phyloP scores from a whole-genome alignment of 2,113 vertebrate genomes.

The Lathamus discolor region DNA sequence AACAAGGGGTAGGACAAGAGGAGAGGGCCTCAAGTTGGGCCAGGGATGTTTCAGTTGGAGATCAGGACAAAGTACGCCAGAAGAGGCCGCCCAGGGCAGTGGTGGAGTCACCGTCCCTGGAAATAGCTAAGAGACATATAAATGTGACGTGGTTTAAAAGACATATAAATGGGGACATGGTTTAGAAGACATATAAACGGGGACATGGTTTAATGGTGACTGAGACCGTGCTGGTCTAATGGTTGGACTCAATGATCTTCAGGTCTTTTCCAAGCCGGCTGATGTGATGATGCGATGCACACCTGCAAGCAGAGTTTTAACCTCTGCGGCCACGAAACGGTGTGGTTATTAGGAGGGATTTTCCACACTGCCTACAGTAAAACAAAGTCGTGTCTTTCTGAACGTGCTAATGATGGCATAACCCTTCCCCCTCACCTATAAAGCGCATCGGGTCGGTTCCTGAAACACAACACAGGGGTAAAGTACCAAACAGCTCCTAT shows the following conservation, averaged over 20 bases:
- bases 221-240: background rate
- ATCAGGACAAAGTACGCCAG: background rate
- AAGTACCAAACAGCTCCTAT: background rate
- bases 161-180: background rate
- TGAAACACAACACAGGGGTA: fast-evolving
- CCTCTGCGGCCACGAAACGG: background rate
- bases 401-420: background rate
- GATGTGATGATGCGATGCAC: background rate
- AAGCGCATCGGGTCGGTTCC: background rate
- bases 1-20: background rate
- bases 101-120: background rate
- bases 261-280: background rate
- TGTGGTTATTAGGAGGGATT: background rate
- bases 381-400: background rate
- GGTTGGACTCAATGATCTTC: background rate
- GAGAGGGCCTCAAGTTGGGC: background rate
- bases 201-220: background rate
- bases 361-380: background rate
- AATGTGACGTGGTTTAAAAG: background rate
- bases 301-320: background rate
- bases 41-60: background rate
- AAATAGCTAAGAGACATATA: background rate
- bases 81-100: background rate
- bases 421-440: background rate
- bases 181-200: background rate